phyloP scores from a whole-genome alignment of 2,113 vertebrate genomes.

The Edolisoma coerulescens region DNA sequence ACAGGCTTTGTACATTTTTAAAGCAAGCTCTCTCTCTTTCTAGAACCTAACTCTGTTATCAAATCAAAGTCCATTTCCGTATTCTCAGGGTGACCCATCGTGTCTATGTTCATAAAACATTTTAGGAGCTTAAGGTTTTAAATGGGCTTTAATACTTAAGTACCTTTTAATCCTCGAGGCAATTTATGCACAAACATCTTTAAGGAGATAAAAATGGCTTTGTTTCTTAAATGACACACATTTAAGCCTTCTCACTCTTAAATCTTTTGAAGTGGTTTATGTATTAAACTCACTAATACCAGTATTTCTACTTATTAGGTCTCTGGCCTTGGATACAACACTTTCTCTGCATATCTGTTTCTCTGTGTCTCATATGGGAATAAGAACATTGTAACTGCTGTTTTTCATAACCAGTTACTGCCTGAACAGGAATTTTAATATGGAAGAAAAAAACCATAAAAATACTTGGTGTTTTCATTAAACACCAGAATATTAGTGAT shows the following conservation, averaged over 20 bases:
- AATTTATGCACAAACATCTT: slow-evolving; percentile 16
- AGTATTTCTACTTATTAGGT: accelerated
- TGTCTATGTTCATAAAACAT: neutral
- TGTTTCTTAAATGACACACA: neutral
- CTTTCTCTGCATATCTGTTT: neutral
- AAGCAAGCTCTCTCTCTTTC: neutral
- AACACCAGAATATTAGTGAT: neutral
- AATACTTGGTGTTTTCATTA: neutral
- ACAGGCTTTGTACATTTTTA: neutral
- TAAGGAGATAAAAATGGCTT: slow-evolving; percentile 7
- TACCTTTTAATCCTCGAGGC: slow-evolving; percentile 8
- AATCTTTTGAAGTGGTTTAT: neutral
- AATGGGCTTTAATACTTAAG: neutral
- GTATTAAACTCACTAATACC: neutral
- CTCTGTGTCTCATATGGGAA: neutral
- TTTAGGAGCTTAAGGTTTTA: slow-evolving; percentile 13
- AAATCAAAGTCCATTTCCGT: neutral
- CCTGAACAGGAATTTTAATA: neutral
- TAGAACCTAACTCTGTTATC: neutral
- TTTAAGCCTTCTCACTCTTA: neutral
- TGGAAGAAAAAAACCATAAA: neutral
- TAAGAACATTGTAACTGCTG: neutral
- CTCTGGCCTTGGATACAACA: neutral
- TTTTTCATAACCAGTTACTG: neutral
- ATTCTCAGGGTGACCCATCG: neutral